These are phyloP conservation scores for Chelonus formosanus DNA, from an alignment of 2,888 invertebrate species.

Conservation along the genomic window DNA sequence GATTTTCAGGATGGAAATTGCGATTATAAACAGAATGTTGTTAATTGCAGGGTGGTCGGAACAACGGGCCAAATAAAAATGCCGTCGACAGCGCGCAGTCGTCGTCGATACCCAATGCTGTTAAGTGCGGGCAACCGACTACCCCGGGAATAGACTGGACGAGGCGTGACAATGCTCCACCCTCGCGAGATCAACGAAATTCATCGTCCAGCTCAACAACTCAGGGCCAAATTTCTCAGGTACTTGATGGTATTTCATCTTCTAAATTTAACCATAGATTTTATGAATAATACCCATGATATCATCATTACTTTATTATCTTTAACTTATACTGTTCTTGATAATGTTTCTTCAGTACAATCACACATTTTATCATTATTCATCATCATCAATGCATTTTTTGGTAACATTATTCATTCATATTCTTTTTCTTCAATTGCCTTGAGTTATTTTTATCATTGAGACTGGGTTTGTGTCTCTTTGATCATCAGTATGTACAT, in stretches of 20 bases:
- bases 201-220: slow-evolving; percentile 50
- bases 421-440: no score
- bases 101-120: slow-evolving; percentile 52
- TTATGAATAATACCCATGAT: no score
- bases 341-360: no score
- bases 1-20: neutral
- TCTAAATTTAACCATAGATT: no score
- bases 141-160: slow-evolving; percentile 58
- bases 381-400: no score
- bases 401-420: no score
- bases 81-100: slow-evolving; percentile 52
- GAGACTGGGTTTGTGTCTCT: no score
- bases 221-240: slow-evolving; percentile 55
- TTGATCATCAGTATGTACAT: no score
- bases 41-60: slow-evolving; percentile 56
- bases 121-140: slow-evolving; percentile 57
- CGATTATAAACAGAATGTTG: slow-evolving; percentile 13
- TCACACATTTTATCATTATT: no score
- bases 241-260: slow-evolving; percentile 33
- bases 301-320: no score
- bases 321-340: no score
- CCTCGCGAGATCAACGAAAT: slow-evolving; percentile 53
- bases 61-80: slow-evolving; percentile 56
- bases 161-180: slow-evolving; percentile 53
- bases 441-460: no score